Conservation (phyloP, 1,140 invertebrate genomes). For the Sogatella furcifera region DNA sequence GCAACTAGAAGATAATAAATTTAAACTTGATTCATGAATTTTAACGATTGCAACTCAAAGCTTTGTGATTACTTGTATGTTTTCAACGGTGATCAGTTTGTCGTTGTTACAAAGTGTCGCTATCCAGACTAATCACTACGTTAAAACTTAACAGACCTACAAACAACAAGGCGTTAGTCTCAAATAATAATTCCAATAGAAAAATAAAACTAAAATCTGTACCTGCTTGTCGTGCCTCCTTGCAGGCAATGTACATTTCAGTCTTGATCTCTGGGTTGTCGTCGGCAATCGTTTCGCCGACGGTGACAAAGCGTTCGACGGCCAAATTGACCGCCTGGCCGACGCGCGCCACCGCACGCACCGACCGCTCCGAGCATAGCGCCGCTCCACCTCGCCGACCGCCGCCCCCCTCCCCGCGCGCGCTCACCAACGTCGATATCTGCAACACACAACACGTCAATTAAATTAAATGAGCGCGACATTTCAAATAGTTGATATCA, state of each 20-base stretch:
- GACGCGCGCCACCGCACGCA: slow-evolving; percentile 75
- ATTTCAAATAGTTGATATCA: no score
- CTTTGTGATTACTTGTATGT: no score
- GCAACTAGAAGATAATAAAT: no score
- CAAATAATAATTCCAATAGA: no score
- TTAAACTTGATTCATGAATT: no score
- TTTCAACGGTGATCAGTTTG: no score
- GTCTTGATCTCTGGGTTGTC: slow-evolving; percentile 93
- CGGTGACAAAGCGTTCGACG: slow-evolving; percentile 93
- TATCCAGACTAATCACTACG: no score
- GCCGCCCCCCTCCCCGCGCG: slow-evolving; percentile 39
- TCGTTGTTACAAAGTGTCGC: no score
- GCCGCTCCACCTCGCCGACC: slow-evolving; percentile 56
- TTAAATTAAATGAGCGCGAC: no score
- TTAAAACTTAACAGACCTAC: no score
- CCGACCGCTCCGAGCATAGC: slow-evolving; percentile 38
- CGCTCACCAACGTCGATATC: slow-evolving; percentile 81
- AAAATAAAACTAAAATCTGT: slow-evolving; percentile 11
- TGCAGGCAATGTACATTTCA: slow-evolving; percentile 89
- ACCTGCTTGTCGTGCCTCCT: slow-evolving; percentile 92
- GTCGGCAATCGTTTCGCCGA: slow-evolving; percentile 95
- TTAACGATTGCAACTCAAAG: no score
- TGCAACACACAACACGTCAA: slow-evolving; percentile 37
- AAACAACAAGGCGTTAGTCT: no score
- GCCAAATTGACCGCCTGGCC: slow-evolving; percentile 93